These are phyloP conservation scores for Zeus faber DNA, from an alignment of 2,113 vertebrate genomes.

Conservation along the genomic window DNA sequence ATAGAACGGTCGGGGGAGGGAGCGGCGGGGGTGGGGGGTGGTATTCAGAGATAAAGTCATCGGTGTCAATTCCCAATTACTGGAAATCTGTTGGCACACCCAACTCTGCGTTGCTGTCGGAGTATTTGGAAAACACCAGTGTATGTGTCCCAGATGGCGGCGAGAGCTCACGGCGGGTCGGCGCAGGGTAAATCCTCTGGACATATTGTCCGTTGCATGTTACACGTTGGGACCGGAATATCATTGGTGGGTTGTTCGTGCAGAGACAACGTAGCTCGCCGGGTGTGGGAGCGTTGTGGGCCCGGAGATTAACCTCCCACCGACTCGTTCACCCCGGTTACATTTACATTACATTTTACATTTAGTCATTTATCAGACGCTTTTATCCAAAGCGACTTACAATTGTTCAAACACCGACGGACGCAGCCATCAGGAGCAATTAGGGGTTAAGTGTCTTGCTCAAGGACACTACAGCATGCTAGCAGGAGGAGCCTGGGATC, in stretches of 20 bases:
- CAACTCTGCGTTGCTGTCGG: no score
- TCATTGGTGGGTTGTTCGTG: not conserved
- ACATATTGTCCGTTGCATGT: not conserved
- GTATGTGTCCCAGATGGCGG: no score
- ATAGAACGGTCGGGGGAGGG: constrained; percentile 19
- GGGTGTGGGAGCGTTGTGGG: constrained; percentile 22
- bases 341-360: not conserved
- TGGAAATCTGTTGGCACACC: constrained; percentile 34
- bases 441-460: no score
- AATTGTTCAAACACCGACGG: no score
- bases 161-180: not conserved
- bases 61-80: constrained; percentile 28
- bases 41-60: constrained; percentile 29
- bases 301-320: constrained; percentile 41
- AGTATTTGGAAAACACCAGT: not conserved
- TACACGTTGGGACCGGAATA: not conserved
- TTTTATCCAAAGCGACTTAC: no score
- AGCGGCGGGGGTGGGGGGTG: not conserved
- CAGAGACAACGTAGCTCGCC: not conserved
- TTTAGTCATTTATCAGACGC: no score
- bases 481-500: no score
- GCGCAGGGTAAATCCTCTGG: not conserved
- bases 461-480: no score
- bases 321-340: constrained; percentile 38
- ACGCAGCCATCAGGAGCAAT: no score